A percentile compares a stretch with the other conserved stretches of the same genome.
phyloP scores from a whole-genome alignment of 2,113 vertebrate species.

The Columba livia region DNA sequence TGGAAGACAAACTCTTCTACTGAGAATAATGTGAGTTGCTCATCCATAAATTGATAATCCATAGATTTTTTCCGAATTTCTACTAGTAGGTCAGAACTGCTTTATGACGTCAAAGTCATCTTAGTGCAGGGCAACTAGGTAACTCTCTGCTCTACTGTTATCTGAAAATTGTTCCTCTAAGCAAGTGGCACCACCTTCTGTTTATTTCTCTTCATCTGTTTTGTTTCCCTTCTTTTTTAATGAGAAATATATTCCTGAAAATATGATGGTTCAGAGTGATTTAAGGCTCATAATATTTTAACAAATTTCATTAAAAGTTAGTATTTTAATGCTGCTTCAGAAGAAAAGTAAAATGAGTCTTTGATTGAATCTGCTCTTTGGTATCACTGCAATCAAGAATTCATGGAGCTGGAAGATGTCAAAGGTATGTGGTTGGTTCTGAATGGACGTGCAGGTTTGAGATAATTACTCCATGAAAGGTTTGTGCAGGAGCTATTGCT shows the following conservation, averaged over 20 bases:
- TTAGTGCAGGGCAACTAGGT: neutral
- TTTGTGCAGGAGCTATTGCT: neutral
- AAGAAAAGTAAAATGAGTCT: neutral
- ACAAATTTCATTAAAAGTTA: neutral
- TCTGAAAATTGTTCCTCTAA: neutral
- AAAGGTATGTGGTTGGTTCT: neutral
- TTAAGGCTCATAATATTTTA: neutral
- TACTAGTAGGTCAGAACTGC: neutral
- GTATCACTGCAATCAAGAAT: neutral
- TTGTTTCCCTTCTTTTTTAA: neutral
- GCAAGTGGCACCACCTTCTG: neutral
- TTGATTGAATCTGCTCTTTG: neutral
- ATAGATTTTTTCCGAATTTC: neutral
- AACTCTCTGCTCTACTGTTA: neutral
- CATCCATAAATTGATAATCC: neutral
- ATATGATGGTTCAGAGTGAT: neutral
- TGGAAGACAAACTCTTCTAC: fast-evolving
- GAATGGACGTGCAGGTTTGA: neutral
- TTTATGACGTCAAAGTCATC: neutral
- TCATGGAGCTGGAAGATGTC: neutral
- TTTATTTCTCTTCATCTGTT: neutral
- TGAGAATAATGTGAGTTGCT: neutral
- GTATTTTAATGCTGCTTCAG: neutral
- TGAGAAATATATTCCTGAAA: neutral
- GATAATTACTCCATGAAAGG: neutral